Evolutionary conservation across 64 coral and sea anemone genomes (phyloP), one percentile per base, ranked within the genome.

Genomic region (Montipora sp.): DNA sequence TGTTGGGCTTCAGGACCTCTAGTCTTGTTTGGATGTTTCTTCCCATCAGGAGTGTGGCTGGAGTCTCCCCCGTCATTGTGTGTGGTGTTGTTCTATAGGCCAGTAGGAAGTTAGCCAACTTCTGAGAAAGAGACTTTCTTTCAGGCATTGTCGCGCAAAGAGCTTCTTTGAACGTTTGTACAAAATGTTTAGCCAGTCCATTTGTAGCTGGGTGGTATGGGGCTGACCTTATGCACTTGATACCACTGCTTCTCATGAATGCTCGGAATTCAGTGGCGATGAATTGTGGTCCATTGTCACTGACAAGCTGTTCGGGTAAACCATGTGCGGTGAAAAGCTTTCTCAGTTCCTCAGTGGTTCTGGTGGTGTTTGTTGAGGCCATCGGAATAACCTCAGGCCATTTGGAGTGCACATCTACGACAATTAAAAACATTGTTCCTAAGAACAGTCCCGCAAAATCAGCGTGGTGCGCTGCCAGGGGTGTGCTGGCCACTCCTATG

Each of bases 231-330:
- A 73, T 73, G 19, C 13, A 24, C 10, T 73, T 44, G 70, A 73
- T 73, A 9, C n/a, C 19, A 5, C 0, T 79, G 16, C 18, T 79
- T 19, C n/a, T 79, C 16, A 53, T 47, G 47, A 50, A 51, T 5
- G 44, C 0, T 47, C 4, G 3, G 16, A 79, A 19, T 55, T 79
- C 19, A 8, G 51, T 48, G 49, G 77, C 13, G 20, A 9, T 51
- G 77, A 79, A 79, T 79, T 47, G 4, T 36, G 47, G 16, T 16
- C 77, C 77, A 55, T 79, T 79, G 50, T 79, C 77, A 19, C 49
- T 79, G 10, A 79, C 48, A 8, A 79, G 47, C 18, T 79, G 77
- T 47, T 47, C 47, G n/a, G 16, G 77, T 15, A 51, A 13, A 2
- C 75, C 75, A 43, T 48, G 46, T 47, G 13, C n/a, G 2, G 77